Base-by-base conservation (phyloP, 2,888 invertebrate species). In the Phania funesta region DNA sequence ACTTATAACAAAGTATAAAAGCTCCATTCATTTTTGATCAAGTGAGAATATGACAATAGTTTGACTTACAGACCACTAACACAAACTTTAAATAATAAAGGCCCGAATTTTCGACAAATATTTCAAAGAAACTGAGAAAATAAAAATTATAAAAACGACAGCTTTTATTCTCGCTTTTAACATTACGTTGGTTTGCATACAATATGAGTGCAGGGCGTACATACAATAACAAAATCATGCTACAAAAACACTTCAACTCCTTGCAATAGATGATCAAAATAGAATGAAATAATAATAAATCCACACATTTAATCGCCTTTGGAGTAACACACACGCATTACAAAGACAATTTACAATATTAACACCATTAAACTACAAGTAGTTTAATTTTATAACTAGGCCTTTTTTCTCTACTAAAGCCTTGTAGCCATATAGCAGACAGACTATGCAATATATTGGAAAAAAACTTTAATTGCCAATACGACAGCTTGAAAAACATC, bases 311-410 rank as follows among this genome's bases (percentile, higher is more conserved):
- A 56, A 62, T n/a, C 67, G 58, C 64, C 67, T 82, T 71, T 46
- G 48, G 24, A 38, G 60, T 64, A 80, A 68, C 76, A 77, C 76
- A 70, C 78, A 82, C 82, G 82, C 82, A 82, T 64, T 73, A 32
- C 29, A 62, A 41, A 58, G 64, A 24, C 62, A 64, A 64, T 70
- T 22, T 71, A 60, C 56, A 67, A 67, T 44, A 67, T 81, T 74
- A 70, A 78, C 74, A 78, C 78, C 64, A 78, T 82, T 78, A 58
- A 38, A 65, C 35, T 35, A 60, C 77, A 70, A 78, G 74, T 24
- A 52, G 68, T 70, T 74, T 58, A 56, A 16, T 68, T 29, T 46
- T 62, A 18, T 67, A 44, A 16, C n/a, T 54, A 16, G 13, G 22
- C 22, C 35, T 62, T 26, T 56, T 54, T 26, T 16, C 9, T 3